Evolutionary conservation across 2,888 invertebrate genomes (phyloP).

Genomic region (Ptychoptera albimana): DNA sequence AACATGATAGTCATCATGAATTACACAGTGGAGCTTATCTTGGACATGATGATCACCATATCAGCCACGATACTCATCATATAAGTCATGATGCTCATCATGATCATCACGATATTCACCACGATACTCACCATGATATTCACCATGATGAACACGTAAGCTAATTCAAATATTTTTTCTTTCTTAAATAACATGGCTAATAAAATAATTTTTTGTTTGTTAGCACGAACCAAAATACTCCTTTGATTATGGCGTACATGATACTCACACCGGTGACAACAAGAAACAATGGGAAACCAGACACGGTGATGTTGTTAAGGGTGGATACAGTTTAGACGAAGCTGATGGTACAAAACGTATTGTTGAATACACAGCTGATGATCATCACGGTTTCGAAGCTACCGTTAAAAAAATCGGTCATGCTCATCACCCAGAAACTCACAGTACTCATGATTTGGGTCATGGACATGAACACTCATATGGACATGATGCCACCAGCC

Average conservation of each 20-base stretch:
- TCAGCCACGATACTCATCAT: too few relatives aligned
- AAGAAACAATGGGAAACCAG: conserved; percentile 35
- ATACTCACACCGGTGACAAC: conserved; percentile 32
- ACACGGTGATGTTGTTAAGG: conserved; percentile 35
- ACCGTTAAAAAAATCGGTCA: conserved; percentile 25
- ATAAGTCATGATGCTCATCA: too few relatives aligned
- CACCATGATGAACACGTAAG: too few relatives aligned
- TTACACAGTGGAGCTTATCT: too few relatives aligned
- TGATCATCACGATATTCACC: too few relatives aligned
- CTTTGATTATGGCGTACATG: conserved; percentile 34
- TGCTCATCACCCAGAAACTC: conserved; percentile 6
- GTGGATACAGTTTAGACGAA: conserved; percentile 11
- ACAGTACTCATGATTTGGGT: not conserved
- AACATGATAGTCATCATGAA: too few relatives aligned
- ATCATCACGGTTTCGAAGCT: conserved; percentile 1
- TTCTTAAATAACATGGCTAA: too few relatives aligned
- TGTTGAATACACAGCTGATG: conserved; percentile 1
- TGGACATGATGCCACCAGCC: not conserved
- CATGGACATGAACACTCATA: not conserved
- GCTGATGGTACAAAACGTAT: not conserved
- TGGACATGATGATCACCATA: too few relatives aligned
- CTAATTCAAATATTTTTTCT: too few relatives aligned
- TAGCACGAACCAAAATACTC: conserved; percentile 29
- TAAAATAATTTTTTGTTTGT: too few relatives aligned
- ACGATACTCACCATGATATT: too few relatives aligned